phyloP scores from a whole-genome alignment of 1,140 invertebrate genomes.

The Rhysida immarginata region DNA sequence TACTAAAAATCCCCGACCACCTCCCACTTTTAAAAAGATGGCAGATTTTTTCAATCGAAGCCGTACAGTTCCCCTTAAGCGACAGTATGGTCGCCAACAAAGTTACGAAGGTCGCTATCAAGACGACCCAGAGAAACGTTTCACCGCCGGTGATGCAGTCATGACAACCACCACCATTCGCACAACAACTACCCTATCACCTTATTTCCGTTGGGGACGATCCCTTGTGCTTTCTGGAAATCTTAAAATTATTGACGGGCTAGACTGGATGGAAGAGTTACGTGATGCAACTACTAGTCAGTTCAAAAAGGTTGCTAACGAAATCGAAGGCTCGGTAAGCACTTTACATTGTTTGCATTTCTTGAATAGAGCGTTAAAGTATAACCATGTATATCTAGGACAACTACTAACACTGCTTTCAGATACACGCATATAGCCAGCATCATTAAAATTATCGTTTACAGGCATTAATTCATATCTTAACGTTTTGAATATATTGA shows the following conservation, averaged over 20 bases:
- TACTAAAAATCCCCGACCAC: not conserved
- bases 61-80: not conserved
- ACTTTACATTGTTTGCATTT: not conserved
- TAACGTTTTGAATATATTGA: too few species aligned
- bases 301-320: conserved; percentile 1
- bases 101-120: not conserved
- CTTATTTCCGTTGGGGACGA: conserved; percentile 3
- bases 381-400: too few species aligned
- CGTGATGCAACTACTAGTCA: not conserved
- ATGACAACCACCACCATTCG: not conserved
- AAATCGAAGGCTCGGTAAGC: conserved; percentile 4
- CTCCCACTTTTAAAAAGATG: not conserved
- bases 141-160: not conserved
- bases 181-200: conserved; percentile 7
- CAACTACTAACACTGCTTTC: too few species aligned
- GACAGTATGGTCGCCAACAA: not conserved
- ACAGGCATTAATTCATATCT: too few species aligned
- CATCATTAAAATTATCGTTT: too few species aligned
- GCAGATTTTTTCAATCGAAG: not conserved
- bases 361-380: too few species aligned
- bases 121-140: not conserved
- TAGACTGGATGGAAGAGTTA: conserved; percentile 1
- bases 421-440: too few species aligned
- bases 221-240: not conserved
- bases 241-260: conserved; percentile 1